Base-by-base conservation (phyloP, 2,888 invertebrate genomes). In the Torymus auratus region DNA sequence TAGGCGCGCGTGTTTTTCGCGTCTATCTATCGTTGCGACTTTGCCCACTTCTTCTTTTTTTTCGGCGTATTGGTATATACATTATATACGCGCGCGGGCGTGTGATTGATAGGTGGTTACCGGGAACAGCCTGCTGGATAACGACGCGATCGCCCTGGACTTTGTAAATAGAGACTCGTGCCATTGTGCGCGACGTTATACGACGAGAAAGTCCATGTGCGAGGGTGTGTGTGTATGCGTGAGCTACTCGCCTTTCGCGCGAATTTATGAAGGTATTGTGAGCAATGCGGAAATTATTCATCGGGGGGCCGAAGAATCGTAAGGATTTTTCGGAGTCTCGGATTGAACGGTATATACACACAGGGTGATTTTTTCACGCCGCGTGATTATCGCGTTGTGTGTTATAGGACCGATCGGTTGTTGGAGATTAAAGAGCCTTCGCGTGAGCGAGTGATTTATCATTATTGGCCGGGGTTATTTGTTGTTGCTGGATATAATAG, bases 211-310 rank as follows among this genome's bases (percentile, higher is more conserved):
- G 80, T 56, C 61, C 58, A 64, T n/a, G 28, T 13, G n/a, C 15
- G 64, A n/a, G n/a, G 20, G 23, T 64, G 64, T 58, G 28, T 28
- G 12, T 58, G 7, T 20, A 12, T 28, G 28, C 28, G 3, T 28
- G 28, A 28, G 28, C 28, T 28, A 28, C 28, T 28, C 15, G 41
- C 68, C 17, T 72, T 64, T 56, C 52, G 23, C 62, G 64, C 50
- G 52, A 68, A 78, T 82, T 82, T 82, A 82, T 82, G 71, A 53
- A 82, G 78, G 75, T 68, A 78, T 82, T 78, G 78, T 72, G 71
- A 74, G 61, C 78, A 68, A 71, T 78, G 78, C 74, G 81, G 81
- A 73, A 78, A 82, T 82, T 75, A 82, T 78, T 82, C 78, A 82
- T 71, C 73, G 53, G 60, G 67, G 17, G 13, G 17, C 4, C 4